A percentile compares a stretch with the other conserved stretches of the same genome.
These are phyloP conservation scores for Nycticryphes semicollaris DNA, from an alignment of 2,113 vertebrate species.

Conservation along the genomic window DNA sequence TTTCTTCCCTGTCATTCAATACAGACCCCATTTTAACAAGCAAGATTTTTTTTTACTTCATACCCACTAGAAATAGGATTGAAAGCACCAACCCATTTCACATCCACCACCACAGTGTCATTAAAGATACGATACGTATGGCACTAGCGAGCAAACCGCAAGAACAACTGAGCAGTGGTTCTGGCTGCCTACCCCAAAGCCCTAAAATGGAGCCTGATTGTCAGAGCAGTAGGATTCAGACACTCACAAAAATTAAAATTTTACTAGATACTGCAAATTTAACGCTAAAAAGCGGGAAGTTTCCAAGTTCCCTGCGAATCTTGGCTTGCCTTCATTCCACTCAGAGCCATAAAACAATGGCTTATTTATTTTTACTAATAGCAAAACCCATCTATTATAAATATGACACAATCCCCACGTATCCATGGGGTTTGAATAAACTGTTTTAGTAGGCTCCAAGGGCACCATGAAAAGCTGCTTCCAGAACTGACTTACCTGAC, in stretches of 20 bases:
- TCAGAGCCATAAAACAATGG: background rate
- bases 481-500: background rate
- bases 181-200: background rate
- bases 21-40: background rate
- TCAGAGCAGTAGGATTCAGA: background rate
- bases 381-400: background rate
- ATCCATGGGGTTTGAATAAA: background rate
- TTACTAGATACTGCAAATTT: background rate
- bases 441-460: background rate
- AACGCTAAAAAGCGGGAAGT: background rate
- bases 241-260: background rate
- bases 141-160: background rate
- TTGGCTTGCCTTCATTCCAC: background rate
- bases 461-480: background rate
- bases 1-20: background rate
- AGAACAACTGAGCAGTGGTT: background rate
- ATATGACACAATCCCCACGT: background rate
- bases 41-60: background rate
- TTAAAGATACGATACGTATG: accelerated
- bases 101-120: background rate
- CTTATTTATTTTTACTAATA: background rate
- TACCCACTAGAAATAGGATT: background rate
- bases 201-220: background rate
- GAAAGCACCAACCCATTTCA: background rate
- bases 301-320: background rate